phyloP scores from a whole-genome alignment of 2,797 vertebrate species.

The Danio albolineatus region DNA sequence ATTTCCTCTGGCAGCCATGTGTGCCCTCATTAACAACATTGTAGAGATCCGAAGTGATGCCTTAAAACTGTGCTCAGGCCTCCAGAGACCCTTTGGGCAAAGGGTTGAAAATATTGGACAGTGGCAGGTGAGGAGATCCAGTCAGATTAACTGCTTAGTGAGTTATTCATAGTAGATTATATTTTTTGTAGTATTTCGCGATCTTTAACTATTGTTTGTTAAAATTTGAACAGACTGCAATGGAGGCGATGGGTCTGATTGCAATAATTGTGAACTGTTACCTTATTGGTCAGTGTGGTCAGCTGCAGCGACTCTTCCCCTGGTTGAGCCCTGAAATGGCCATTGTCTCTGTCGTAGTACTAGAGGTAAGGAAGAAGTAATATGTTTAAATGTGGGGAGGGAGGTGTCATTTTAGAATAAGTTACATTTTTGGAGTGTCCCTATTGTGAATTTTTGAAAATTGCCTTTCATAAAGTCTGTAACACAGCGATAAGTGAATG shows the following conservation, averaged over 20 bases:
- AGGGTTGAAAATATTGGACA: slow-evolving; percentile 94
- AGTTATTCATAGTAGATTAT: background rate
- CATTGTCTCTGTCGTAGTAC: slow-evolving; percentile 92
- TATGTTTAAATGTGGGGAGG: too few relatives aligned
- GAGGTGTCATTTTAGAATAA: too few relatives aligned
- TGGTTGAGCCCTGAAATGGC: slow-evolving; percentile 94
- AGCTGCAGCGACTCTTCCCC: slow-evolving; percentile 95
- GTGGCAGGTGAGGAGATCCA: slow-evolving; percentile 87
- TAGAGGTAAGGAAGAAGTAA: slow-evolving; percentile 82
- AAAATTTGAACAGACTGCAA: slow-evolving; percentile 82
- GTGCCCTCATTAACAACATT: slow-evolving; percentile 95
- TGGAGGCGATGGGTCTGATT: slow-evolving; percentile 95
- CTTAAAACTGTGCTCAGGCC: slow-evolving; percentile 94
- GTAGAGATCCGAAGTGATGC: slow-evolving; percentile 97
- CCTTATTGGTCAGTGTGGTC: slow-evolving; percentile 95
- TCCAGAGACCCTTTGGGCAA: slow-evolving; percentile 92
- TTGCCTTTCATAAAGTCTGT: too few relatives aligned
- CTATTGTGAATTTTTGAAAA: too few relatives aligned
- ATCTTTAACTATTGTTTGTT: slow-evolving; percentile 37
- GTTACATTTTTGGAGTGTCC: too few relatives aligned
- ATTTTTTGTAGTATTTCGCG: background rate
- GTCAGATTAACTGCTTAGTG: background rate
- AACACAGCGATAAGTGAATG: too few relatives aligned
- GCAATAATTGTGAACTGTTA: slow-evolving; percentile 98
- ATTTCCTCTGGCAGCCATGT: slow-evolving; percentile 94